Conservation (phyloP, 1,140 invertebrate genomes). For the Drosophila albomicans region DNA sequence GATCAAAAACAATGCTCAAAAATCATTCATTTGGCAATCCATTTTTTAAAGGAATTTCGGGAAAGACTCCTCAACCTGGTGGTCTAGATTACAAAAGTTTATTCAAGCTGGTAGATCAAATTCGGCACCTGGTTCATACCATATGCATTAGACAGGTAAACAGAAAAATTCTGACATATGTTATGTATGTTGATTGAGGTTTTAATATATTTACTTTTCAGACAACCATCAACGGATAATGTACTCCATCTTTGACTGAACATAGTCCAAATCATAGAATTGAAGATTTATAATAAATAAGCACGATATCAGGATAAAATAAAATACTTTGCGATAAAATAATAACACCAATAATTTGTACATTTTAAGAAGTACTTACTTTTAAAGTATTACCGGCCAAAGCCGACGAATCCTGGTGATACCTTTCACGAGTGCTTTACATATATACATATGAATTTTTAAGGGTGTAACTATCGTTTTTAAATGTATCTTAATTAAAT, state of each 20-base stretch:
- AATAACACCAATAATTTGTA: constrained; percentile 21
- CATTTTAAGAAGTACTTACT: constrained; percentile 15
- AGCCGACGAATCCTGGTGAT: constrained; percentile 32
- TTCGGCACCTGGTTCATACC: constrained; percentile 91
- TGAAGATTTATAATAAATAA: constrained; percentile 39
- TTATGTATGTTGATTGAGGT: neutral
- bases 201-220: constrained; percentile 22
- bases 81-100: constrained; percentile 70
- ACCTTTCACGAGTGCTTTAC: constrained; percentile 41
- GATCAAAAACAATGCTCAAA: constrained; percentile 97
- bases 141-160: constrained; percentile 85
- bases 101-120: constrained; percentile 88
- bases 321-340: neutral
- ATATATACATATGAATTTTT: constrained; percentile 26
- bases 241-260: constrained; percentile 65
- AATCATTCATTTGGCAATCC: constrained; percentile 94
- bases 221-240: constrained; percentile 65
- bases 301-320: constrained; percentile 18
- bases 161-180: neutral
- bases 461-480: constrained; percentile 12
- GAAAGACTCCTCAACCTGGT: constrained; percentile 48
- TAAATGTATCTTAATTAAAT: constrained; percentile 1
- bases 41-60: constrained; percentile 55
- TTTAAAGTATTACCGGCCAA: constrained; percentile 28
- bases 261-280: constrained; percentile 41